Conservation (phyloP, 1,140 invertebrate species). For the Drosophila repletoides region DNA sequence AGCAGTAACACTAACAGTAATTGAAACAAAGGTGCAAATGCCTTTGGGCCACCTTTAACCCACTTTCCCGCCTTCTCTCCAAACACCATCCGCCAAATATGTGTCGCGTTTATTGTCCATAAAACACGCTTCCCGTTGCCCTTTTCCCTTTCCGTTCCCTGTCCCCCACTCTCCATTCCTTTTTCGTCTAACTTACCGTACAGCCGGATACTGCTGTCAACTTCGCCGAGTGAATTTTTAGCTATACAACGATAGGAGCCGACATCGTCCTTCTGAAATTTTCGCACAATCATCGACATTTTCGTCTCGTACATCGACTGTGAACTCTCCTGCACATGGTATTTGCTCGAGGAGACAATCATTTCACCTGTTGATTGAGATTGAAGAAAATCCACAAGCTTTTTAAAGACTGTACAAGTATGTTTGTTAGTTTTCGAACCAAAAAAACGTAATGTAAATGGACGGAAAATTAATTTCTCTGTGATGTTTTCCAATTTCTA, state of each 20-base stretch:
- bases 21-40: constrained; percentile 73
- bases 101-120: constrained; percentile 41
- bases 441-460: no score
- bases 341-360: constrained; percentile 91
- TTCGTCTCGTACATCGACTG: constrained; percentile 91
- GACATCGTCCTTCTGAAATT: constrained; percentile 90
- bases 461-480: no score
- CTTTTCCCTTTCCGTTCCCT: not conserved
- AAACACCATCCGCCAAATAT: not conserved
- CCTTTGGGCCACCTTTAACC: not conserved
- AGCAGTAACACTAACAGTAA: constrained; percentile 52
- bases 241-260: constrained; percentile 94
- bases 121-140: constrained; percentile 8
- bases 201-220: constrained; percentile 93
- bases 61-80: not conserved
- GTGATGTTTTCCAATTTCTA: no score
- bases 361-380: constrained; percentile 87
- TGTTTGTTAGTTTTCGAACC: no score
- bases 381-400: no score
- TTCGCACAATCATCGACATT: constrained; percentile 91
- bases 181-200: constrained; percentile 90
- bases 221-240: constrained; percentile 95
- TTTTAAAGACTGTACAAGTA: no score
- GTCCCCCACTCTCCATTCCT: not conserved
- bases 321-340: constrained; percentile 88